Base-by-base conservation (phyloP, 2,888 invertebrate species). In the Nomada ruficornis region DNA sequence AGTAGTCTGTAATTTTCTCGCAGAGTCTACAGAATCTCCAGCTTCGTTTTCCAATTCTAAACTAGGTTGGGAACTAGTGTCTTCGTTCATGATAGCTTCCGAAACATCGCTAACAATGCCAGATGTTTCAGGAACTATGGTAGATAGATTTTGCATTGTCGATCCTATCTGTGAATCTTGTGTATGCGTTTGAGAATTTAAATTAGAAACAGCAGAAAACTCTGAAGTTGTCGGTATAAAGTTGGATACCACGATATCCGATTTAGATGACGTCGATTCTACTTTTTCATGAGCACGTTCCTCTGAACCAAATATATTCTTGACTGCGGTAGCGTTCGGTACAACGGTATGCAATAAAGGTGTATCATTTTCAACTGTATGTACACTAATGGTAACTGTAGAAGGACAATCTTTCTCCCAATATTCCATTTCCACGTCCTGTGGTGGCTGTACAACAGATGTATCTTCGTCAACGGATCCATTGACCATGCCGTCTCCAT, bases 191-290 rank as follows among this genome's bases (percentile, higher is more conserved):
- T 86, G 88, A 20, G 88, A 83, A 3, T 84, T 85, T 62, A 89
- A 57, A 76, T 82, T 86, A 1, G 85, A 55, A 23, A 86, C 83
- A 2, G 77, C 85, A 1, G 84, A 69, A n/a, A 92, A 91, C 47
- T 92, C 91, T 0, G 89, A 84, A 1, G 86, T 71, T 0, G 90
- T 84, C 3, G 90, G 73, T 36, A 87, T 86, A 63, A 91, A 92
- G 50, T 81, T 86, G 1, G 91, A 83, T 0, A 83, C 69, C 0
- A 86, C 96, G 18, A 96, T 95, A 83, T 96, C 96, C 18, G 95
- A 94, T 93, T 94, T 64, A 95, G 95, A 88, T 95, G 96, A 23
- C 5, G 81, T 83, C 0, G 85, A 80, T 7, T 89, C 86, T 0
- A 85, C 91, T 96, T 96, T 87, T 95, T 95, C 88, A 9, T 83